phyloP scores from a whole-genome alignment of 2,797 vertebrate genomes.

The Pempheris klunzingeri region DNA sequence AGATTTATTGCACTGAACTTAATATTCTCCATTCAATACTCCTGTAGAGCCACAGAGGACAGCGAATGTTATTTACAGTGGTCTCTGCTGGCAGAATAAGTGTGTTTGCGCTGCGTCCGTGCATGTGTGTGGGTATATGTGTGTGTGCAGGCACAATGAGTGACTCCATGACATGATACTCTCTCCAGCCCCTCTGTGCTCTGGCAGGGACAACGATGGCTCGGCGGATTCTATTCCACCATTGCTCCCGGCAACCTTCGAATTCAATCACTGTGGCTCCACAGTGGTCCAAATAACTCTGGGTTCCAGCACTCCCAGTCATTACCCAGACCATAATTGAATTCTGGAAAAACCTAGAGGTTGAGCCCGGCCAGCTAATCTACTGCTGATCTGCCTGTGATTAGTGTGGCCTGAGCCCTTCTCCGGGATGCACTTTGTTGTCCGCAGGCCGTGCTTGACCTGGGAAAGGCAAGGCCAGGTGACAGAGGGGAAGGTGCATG shows the following conservation, averaged over 20 bases:
- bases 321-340: slow-evolving; percentile 81
- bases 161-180: slow-evolving; percentile 59
- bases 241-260: slow-evolving; percentile 75
- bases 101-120: slow-evolving; percentile 52
- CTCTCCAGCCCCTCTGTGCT: slow-evolving; percentile 56
- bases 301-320: slow-evolving; percentile 82
- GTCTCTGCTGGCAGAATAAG: slow-evolving; percentile 69
- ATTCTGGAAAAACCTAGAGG: slow-evolving; percentile 81
- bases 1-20: slow-evolving; percentile 77
- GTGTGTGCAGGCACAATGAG: slow-evolving; percentile 41
- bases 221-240: slow-evolving; percentile 73
- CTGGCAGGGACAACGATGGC: slow-evolving; percentile 60
- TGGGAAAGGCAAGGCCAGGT: slow-evolving; percentile 62
- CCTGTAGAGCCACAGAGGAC: slow-evolving; percentile 58
- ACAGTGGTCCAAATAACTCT: slow-evolving; percentile 81
- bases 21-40: slow-evolving; percentile 71
- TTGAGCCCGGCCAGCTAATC: slow-evolving; percentile 80
- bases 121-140: slow-evolving; percentile 35
- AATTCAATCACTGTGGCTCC: slow-evolving; percentile 81
- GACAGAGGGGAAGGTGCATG: slow-evolving; percentile 49
- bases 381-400: slow-evolving; percentile 84
- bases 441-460: slow-evolving; percentile 75
- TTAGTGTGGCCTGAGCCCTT: slow-evolving; percentile 76
- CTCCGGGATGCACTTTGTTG: slow-evolving; percentile 65
- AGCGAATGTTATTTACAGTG: slow-evolving; percentile 68